Conservation (phyloP, 2,888 invertebrate species). For the Axea sp. region DNA sequence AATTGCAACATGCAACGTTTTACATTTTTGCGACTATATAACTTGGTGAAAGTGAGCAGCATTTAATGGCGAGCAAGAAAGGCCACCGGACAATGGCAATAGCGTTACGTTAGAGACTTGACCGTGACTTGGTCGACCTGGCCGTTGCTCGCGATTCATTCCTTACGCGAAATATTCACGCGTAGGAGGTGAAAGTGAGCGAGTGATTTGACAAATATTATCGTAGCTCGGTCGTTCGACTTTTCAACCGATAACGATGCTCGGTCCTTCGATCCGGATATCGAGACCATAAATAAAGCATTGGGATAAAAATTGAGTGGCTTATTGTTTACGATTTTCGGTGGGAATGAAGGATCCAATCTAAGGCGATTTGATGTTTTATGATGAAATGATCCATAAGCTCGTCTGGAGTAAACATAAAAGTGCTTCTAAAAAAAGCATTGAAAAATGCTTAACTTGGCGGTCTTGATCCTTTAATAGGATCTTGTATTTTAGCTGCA, state of each 20-base stretch:
- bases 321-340: not conserved
- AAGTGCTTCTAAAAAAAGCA: slow-evolving; percentile 36
- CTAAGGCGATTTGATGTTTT: slow-evolving; percentile 21
- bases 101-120: slow-evolving; percentile 28
- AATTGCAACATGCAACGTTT: too few relatives aligned
- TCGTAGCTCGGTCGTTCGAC: too few relatives aligned
- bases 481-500: slow-evolving; percentile 28
- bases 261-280: too few relatives aligned
- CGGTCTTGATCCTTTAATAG: slow-evolving; percentile 37
- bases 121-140: slow-evolving; percentile 45
- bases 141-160: slow-evolving; percentile 36
- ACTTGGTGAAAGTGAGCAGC: slow-evolving; percentile 55
- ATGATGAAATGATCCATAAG: slow-evolving; percentile 7
- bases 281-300: too few relatives aligned
- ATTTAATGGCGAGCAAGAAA: slow-evolving; percentile 25
- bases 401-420: slow-evolving; percentile 6
- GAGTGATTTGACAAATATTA: slow-evolving; percentile 64
- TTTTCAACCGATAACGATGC: too few relatives aligned
- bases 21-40: too few relatives aligned
- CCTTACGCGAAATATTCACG: slow-evolving; percentile 67
- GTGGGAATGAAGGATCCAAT: not conserved
- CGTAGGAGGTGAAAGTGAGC: slow-evolving; percentile 75
- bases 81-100: slow-evolving; percentile 45
- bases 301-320: too few relatives aligned
- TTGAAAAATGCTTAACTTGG: slow-evolving; percentile 30